Conservation (phyloP, 2,888 invertebrate species). For the Copidosoma aretas region DNA sequence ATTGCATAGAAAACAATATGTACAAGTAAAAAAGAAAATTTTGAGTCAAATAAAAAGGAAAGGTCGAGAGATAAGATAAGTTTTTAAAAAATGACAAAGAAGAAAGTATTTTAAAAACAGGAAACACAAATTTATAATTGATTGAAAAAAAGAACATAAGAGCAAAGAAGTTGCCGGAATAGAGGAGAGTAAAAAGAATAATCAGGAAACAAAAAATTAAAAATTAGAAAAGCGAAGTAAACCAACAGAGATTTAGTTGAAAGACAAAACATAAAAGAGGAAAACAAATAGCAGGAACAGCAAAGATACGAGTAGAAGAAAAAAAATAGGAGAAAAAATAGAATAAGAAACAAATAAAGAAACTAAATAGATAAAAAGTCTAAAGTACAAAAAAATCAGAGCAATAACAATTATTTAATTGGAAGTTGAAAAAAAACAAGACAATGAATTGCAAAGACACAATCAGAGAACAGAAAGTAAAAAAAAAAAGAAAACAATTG, state of each 20-base stretch:
- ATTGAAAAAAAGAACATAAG: no score
- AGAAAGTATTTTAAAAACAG: conserved; percentile 8
- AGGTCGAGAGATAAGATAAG: neutral
- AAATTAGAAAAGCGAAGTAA: no score
- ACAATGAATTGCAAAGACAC: neutral
- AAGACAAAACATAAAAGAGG: no score
- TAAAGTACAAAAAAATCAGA: neutral
- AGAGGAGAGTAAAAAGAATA: no score
- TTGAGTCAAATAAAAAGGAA: conserved; percentile 8
- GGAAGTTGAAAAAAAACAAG: no score
- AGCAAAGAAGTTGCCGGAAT: no score
- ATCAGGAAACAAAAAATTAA: conserved; percentile 1
- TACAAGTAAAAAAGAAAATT: conserved; percentile 1
- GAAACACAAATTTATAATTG: no score
- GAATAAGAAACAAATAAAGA: neutral
- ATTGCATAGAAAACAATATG: no score
- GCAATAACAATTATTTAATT: no score
- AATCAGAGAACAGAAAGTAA: no score
- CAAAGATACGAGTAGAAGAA: neutral
- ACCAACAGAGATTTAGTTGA: no score
- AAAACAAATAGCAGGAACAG: no score
- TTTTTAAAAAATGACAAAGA: conserved; percentile 11
- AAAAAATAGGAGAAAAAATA: conserved; percentile 1
- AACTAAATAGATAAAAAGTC: neutral
- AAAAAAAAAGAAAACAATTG: neutral